phyloP scores from a whole-genome alignment of 2,113 vertebrate genomes.

The Pedetes capensis region DNA sequence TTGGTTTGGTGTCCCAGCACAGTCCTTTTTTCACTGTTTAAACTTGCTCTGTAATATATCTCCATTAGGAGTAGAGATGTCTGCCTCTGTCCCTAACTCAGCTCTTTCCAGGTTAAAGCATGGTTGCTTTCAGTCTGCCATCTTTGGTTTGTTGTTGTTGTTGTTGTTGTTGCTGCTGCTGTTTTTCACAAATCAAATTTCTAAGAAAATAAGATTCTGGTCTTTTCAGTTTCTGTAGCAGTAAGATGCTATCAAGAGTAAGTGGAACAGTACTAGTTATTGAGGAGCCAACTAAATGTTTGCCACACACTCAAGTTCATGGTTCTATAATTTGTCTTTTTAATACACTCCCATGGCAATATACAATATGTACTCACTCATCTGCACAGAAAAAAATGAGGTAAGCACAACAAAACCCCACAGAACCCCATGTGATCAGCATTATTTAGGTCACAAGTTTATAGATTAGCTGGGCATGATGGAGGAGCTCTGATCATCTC shows the following conservation, averaged over 20 bases:
- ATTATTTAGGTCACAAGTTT: neutral
- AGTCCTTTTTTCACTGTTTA: no score
- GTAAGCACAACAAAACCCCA: neutral
- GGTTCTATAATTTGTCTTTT: neutral
- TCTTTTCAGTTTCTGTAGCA: neutral
- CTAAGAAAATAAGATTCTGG: neutral
- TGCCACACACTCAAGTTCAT: neutral
- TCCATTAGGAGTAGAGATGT: no score
- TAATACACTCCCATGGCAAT: neutral
- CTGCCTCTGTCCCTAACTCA: no score
- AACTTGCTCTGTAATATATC: no score
- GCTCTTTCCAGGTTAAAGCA: no score
- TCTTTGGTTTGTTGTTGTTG: no score
- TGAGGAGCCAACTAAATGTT: neutral
- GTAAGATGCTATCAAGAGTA: neutral
- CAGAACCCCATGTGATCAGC: neutral
- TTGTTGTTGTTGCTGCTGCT: no score
- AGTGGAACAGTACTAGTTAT: neutral
- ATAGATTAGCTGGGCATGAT: neutral
- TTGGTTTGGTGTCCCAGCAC: no score
- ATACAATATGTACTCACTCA: neutral
- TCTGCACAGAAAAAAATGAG: neutral
- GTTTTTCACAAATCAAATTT: neutral
- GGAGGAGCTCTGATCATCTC: neutral
- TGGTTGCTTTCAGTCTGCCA: no score